A percentile compares a stretch with the other conserved stretches of the same genome.
Conservation (phyloP, 2,113 vertebrate species). For the Halcyon malimbica region DNA sequence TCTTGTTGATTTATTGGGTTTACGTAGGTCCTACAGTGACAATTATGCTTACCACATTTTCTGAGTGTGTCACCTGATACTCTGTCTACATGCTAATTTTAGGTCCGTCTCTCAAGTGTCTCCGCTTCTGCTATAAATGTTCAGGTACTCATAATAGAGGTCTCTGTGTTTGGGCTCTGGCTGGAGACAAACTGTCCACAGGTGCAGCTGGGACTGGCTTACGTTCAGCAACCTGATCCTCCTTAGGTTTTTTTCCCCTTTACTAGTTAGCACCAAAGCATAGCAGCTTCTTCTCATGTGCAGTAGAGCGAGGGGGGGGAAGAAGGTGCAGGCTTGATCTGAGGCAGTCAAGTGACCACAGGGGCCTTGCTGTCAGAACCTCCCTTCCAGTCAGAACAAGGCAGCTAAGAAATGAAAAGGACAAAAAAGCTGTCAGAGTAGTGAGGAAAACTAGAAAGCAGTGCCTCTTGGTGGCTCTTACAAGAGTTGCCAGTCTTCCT, state of each 20-base stretch:
- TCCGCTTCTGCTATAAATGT: conserved; percentile 24
- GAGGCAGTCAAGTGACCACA: not conserved
- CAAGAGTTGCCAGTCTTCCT: not conserved
- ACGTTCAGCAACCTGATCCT: not conserved
- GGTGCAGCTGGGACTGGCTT: not conserved
- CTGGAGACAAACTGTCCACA: conserved; percentile 48
- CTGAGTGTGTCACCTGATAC: not conserved
- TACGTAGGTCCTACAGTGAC: not conserved
- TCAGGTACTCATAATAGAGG: not conserved
- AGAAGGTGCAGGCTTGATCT: not conserved
- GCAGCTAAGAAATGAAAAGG: not conserved
- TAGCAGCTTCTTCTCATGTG: not conserved
- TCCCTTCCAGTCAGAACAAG: not conserved
- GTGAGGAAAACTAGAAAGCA: not conserved
- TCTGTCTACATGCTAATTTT: conserved; percentile 27
- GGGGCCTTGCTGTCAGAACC: not conserved
- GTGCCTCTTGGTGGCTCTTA: not conserved
- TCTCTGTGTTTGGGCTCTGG: not conserved
- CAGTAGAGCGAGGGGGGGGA: not conserved
- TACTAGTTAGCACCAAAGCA: not conserved
- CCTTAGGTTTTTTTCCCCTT: not conserved
- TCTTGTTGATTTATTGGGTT: not conserved
- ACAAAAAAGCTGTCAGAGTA: not conserved
- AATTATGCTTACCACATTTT: not conserved
- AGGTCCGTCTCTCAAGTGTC: not conserved